Evolutionary conservation across 2,888 invertebrate species (phyloP), one percentile per base, ranked within the genome.

Genomic region (Creontiades dilutus): DNA sequence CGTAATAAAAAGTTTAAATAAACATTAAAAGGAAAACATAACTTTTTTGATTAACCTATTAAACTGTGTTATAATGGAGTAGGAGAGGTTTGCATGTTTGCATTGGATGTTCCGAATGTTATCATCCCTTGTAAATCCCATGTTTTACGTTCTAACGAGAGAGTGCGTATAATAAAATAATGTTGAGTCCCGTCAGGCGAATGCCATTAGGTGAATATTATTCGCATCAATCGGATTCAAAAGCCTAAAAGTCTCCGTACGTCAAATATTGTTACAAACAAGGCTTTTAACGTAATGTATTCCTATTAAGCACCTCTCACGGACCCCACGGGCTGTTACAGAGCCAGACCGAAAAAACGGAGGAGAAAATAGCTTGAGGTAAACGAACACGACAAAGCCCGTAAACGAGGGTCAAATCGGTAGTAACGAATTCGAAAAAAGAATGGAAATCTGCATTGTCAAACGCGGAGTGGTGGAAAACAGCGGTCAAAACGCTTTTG

Each of bases 401-500:
- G 9, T 23, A 68, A 52, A 52, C 11, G 16, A 4, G 1, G 9
- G 61, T 14, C 16, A 27, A 68, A 68, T 12, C 68, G 68, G 68
- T 7, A 23, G 68, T 68, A 68, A 19, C 68, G 68, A 68, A 37
- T 19, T 23, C 68, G 23, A n/a, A 68, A 23, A 13, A 68, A 68
- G 68, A 68, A 68, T 68, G 68, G 23, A 68, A 68, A 68, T 68
- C 68, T 23, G 23, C 9, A 27, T 68, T 68, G 23, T 23, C 68
- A 68, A 68, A 68, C 23, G 23, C 68, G 23, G 13, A 19, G 3
- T 0, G 23, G 27, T 23, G 23, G 23, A 68, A 68, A 68, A 68
- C 68, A 68, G 23, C 23, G 68, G 68, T 68, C 68, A 68, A 68
- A 68, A 68, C 68, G 68, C 68, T 68, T 68, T 68, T 23, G n/a